Conservation (phyloP, 2,797 vertebrate genomes). For the Amniataba percoides region DNA sequence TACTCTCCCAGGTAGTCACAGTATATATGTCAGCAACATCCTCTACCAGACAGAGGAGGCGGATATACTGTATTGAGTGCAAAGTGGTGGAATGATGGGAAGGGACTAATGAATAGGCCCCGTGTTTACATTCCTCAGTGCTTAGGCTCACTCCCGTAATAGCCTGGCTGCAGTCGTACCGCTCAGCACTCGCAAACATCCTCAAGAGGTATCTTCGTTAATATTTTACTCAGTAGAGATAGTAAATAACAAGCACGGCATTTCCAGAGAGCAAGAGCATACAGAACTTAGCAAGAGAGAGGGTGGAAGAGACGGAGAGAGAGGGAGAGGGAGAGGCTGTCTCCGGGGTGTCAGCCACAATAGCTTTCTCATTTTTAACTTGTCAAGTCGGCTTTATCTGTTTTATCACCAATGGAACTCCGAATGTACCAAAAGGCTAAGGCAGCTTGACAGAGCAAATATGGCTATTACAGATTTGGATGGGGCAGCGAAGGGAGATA, state of each 20-base stretch:
- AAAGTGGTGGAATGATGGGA: slow-evolving; percentile 35
- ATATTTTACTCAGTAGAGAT: slow-evolving; percentile 70
- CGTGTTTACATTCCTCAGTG: slow-evolving; percentile 55
- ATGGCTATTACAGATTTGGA: slow-evolving; percentile 65
- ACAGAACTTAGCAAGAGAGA: slow-evolving; percentile 39
- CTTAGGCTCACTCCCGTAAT: slow-evolving; percentile 46
- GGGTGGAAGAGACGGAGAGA: slow-evolving; percentile 12
- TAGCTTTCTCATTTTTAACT: slow-evolving; percentile 79
- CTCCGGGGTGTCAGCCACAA: slow-evolving; percentile 72
- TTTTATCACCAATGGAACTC: slow-evolving; percentile 76
- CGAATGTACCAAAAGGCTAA: slow-evolving; percentile 63
- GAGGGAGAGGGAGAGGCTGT: slow-evolving; percentile 40
- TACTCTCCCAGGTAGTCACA: background rate
- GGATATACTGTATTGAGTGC: slow-evolving; percentile 8
- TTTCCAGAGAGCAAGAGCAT: slow-evolving; percentile 66
- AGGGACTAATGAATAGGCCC: slow-evolving; percentile 54
- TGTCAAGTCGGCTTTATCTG: slow-evolving; percentile 79
- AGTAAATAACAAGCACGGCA: slow-evolving; percentile 69
- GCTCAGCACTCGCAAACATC: slow-evolving; percentile 67
- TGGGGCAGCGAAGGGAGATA: slow-evolving; percentile 42
- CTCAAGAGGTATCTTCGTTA: slow-evolving; percentile 70
- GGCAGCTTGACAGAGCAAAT: slow-evolving; percentile 72
- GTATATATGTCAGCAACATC: background rate
- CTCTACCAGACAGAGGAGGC: background rate
- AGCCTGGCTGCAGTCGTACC: slow-evolving; percentile 47